phyloP scores from a whole-genome alignment of 2,888 invertebrate species.

The Hirudinaria manillensis region DNA sequence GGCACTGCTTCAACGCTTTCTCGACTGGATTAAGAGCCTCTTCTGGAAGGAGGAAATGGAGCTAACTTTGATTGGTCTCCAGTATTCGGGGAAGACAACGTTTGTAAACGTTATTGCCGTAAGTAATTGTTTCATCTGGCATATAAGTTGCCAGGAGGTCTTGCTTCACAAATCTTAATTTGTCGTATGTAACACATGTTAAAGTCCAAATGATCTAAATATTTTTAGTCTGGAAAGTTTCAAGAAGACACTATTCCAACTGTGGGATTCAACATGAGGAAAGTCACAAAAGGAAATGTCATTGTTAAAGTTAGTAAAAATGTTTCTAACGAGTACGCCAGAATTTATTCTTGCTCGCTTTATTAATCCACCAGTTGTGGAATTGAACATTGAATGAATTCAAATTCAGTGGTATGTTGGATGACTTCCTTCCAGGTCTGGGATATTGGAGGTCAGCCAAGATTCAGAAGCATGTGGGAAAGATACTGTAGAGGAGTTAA shows the following conservation, averaged over 20 bases:
- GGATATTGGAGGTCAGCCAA: constrained; percentile 98
- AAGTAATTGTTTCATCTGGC: constrained; percentile 56
- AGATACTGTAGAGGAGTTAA: constrained; percentile 99
- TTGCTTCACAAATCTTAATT: neutral
- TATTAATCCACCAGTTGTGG: too few species aligned
- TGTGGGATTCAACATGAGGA: constrained; percentile 99
- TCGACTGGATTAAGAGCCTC: constrained; percentile 98
- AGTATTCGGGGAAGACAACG: constrained; percentile 99
- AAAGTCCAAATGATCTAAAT: neutral
- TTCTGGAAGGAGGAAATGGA: constrained; percentile 99
- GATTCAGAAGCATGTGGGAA: constrained; percentile 99
- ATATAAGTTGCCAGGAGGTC: neutral
- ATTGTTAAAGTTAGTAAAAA: constrained; percentile 73
- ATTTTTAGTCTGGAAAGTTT: constrained; percentile 89
- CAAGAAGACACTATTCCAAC: constrained; percentile 99
- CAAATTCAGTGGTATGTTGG: neutral
- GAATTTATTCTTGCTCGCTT: too few species aligned
- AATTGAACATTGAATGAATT: neutral
- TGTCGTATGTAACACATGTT: neutral
- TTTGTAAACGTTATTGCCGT: constrained; percentile 99
- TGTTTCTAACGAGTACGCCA: neutral
- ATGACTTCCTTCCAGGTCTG: constrained; percentile 61
- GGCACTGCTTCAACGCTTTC: constrained; percentile 90
- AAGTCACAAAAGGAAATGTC: constrained; percentile 98
- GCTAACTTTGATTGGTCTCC: constrained; percentile 92